A percentile compares a stretch with the other conserved stretches of the same genome.
These are phyloP conservation scores for Geophilus truncorum DNA, from an alignment of 2,888 invertebrate species.

Conservation along the genomic window DNA sequence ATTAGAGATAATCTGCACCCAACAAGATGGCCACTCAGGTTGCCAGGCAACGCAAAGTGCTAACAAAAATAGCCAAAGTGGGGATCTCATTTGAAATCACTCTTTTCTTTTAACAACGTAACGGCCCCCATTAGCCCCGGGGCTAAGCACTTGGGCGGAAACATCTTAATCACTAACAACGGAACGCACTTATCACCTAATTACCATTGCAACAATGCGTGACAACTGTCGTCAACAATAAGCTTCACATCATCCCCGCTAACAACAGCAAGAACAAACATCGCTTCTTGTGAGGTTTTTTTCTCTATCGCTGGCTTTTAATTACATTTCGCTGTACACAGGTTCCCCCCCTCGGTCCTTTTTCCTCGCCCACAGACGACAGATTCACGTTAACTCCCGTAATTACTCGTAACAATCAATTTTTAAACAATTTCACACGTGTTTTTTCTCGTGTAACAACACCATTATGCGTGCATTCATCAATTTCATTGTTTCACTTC, in stretches of 20 bases:
- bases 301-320: background rate
- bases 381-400: background rate
- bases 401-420: background rate
- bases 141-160: slow-evolving; percentile 9
- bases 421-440: background rate
- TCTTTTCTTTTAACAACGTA: background rate
- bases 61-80: slow-evolving; percentile 12
- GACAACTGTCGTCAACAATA: slow-evolving; percentile 11
- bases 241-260: background rate
- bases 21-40: slow-evolving; percentile 11
- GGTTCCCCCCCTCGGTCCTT: background rate
- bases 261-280: background rate
- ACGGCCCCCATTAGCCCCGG: background rate
- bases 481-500: background rate
- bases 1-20: slow-evolving; percentile 16
- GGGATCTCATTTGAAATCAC: slow-evolving; percentile 1
- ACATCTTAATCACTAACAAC: slow-evolving; percentile 12
- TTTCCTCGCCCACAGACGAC: background rate
- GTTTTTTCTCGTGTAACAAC: background rate
- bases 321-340: background rate
- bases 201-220: slow-evolving; percentile 16
- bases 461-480: background rate
- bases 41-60: slow-evolving; percentile 1
- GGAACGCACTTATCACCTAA: slow-evolving; percentile 15
- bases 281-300: background rate